Evolutionary conservation across 2,888 invertebrate genomes (phyloP), one percentile per base, ranked within the genome.

Genomic region (Lamellibrachia satsuma): DNA sequence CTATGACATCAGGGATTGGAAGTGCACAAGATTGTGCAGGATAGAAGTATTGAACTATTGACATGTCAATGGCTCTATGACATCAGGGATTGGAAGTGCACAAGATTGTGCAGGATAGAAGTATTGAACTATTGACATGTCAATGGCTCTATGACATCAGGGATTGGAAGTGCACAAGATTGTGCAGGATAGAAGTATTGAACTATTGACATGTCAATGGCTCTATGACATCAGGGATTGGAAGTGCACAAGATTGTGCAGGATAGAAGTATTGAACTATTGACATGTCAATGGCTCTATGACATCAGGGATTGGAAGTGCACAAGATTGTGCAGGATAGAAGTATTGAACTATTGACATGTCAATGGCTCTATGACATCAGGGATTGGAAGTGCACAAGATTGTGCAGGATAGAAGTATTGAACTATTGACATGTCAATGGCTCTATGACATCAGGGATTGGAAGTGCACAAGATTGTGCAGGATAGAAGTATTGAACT

Each of bases 31-130:
- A 75, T 75, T 75, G 75, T 15, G n/a, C 75, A 75, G 75, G 75
- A 75, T 75, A n/a, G 75, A 22, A 75, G 75, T 75, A 75, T 75
- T 75, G 75, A 75, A 75, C 75, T 75, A 75, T 75, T 75, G 75
- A 75, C 75, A 15, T 15, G 75, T n/a, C 3, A 75, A 75, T 75
- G 75, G 75, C 22, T 6, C 75, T 75, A 15, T 75, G 75, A 75
- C 75, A n/a, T 75, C 75, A 75, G 15, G n/a, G 75, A 75, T 75
- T 75, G n/a, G 75, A 75, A 75, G 75, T 6, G 6, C 22, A 75
- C 3, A 75, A 11, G 15, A 75, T 75, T 75, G 75, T 15, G n/a
- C 75, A 75, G 75, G 75, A 75, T 75, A n/a, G 75, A 22, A 75
- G 75, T 75, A 75, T 75, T 75, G 75, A 75, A 75, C 75, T 75